Conservation (phyloP, 2,797 vertebrate species). For the Sardinella longiceps region DNA sequence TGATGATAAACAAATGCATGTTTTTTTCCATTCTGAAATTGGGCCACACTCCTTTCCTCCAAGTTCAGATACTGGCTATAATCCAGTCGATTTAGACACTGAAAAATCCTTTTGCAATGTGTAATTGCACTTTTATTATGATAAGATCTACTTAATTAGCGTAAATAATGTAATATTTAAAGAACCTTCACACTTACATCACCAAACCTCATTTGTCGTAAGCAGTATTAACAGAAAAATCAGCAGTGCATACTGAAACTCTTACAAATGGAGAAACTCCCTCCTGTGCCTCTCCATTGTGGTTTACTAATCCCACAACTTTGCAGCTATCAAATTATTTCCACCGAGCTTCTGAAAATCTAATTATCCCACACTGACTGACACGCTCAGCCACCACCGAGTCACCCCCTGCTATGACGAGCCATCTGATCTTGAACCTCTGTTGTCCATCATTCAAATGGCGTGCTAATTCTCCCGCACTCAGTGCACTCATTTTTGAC, state of each 20-base stretch:
- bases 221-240: not conserved
- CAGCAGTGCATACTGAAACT: not conserved
- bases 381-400: not conserved
- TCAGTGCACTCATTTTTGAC: not conserved
- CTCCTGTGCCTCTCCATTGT: not conserved
- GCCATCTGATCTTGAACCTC: not conserved
- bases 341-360: constrained; percentile 19
- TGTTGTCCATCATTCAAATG: not conserved
- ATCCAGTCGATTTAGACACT: not conserved
- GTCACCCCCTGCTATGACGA: not conserved
- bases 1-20: not conserved
- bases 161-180: not conserved
- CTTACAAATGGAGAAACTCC: not conserved
- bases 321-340: not conserved
- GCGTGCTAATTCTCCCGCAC: not conserved
- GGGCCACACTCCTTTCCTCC: not conserved
- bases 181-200: not conserved
- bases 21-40: not conserved
- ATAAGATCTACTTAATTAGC: not conserved
- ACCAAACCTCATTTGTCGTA: not conserved
- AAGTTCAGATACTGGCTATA: not conserved
- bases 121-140: not conserved
- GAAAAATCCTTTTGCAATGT: not conserved
- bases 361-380: not conserved
- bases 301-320: not conserved